Evolutionary conservation across 2,888 invertebrate species (phyloP), one percentile per base, ranked within the genome.

Genomic region (Acleris laterana): DNA sequence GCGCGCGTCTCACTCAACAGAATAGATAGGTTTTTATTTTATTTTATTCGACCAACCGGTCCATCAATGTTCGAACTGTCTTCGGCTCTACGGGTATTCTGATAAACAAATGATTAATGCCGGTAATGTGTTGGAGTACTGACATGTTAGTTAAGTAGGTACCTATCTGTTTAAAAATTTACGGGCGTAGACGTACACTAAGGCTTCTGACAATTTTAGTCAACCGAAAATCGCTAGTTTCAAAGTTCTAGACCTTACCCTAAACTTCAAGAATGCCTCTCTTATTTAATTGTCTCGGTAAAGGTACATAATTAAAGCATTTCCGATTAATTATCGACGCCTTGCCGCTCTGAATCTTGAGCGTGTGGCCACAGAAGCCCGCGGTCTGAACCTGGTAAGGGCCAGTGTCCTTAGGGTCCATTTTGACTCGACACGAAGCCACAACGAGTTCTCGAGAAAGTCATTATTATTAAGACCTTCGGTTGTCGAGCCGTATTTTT

Each of bases 11-110:
- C 77, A 73, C 65, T 61, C 77, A 73, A 82, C 80, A 79, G 84
- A 88, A 89, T 88, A 88, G 85, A 87, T 83, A 82, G 80, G 77
- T 80, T 88, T 85, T 88, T 83, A 80, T 87, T 86, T 87, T 80
- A 79, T 85, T 87, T 84, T 84, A 77, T 78, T 78, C 74, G 74
- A 79, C 79, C 77, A 76, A 84, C 84, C 83, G 81, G 81, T 82
- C 78, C 75, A 64, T 69, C 60, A 68, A 69, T 65, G 73, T 75
- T 71, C 74, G 73, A 78, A 78, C 80, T 82, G 81, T 84, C 80
- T 83, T 82, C 79, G 72, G 69, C 73, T 74, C 74, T 75, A 70
- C 69, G 74, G 74, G 75, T 77, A 75, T 72, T 72, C 73, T 74
- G 76, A 79, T 74, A 75, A 78, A 77, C 79, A 74, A 79, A 78